These are phyloP conservation scores for Diabrotica balteata DNA, from an alignment of 2,888 invertebrate genomes.

Conservation along the genomic window DNA sequence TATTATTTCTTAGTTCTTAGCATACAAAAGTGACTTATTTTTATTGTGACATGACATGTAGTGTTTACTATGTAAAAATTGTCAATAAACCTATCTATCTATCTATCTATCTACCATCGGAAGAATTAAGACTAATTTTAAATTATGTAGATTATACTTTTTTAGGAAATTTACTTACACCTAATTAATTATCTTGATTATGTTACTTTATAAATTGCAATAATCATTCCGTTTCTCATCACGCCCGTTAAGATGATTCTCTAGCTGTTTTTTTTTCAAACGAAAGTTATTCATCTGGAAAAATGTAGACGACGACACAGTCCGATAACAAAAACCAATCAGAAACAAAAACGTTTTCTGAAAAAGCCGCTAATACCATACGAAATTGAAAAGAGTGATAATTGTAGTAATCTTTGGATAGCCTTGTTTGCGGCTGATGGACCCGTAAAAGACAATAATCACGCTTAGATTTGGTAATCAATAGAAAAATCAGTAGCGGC, in stretches of 20 bases:
- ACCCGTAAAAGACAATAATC: slow-evolving; percentile 31
- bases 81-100: too few species aligned
- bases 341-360: slow-evolving; percentile 21
- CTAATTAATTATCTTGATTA: too few species aligned
- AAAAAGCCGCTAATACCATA: slow-evolving; percentile 25
- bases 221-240: neutral
- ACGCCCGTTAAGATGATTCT: too few species aligned
- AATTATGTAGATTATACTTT: too few species aligned
- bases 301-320: slow-evolving; percentile 25
- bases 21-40: too few species aligned
- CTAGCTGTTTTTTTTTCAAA: neutral
- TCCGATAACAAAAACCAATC: slow-evolving; percentile 22
- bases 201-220: neutral
- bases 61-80: too few species aligned
- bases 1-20: too few species aligned
- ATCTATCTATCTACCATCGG: too few species aligned
- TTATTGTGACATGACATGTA: too few species aligned
- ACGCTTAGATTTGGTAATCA: slow-evolving; percentile 34
- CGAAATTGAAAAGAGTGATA: slow-evolving; percentile 35
- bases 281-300: slow-evolving; percentile 24
- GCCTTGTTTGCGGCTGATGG: slow-evolving; percentile 33
- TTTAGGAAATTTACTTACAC: too few species aligned
- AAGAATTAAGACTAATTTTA: too few species aligned
- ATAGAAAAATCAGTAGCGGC: slow-evolving; percentile 34
- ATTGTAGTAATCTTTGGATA: slow-evolving; percentile 35